Percentiles rank a stretch among this genome's conserved stretches.
Conservation (phyloP, 37 sponge, comb jelly and placozoan species). For the Halisarca cf. caerulea region DNA sequence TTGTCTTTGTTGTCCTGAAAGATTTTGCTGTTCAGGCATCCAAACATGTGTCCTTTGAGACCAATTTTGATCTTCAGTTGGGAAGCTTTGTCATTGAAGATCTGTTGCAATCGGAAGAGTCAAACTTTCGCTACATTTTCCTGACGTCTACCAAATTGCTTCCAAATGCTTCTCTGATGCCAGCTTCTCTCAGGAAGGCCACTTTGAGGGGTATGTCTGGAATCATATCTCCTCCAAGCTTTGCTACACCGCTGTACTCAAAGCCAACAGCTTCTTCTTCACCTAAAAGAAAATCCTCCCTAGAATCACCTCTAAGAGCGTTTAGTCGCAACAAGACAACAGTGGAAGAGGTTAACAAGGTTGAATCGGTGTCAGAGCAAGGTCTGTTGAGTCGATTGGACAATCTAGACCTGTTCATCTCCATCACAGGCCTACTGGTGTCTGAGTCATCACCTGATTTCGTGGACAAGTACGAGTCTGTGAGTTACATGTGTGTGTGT, state of each 20-base stretch:
- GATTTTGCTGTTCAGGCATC: conserved; percentile 52
- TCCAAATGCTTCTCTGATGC: conserved; percentile 39
- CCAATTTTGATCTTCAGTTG: conserved; percentile 64
- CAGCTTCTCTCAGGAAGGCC: neutral
- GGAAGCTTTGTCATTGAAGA: conserved; percentile 84
- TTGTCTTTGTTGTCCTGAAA: conserved; percentile 71
- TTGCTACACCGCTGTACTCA: neutral
- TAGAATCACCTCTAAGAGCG: conserved; percentile 65
- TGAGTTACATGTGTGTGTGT: conserved; percentile 52
- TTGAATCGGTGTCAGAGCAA: neutral
- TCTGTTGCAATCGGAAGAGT: conserved; percentile 71
- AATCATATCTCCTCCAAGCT: neutral
- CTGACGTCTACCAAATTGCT: conserved; percentile 72
- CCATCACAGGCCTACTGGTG: conserved; percentile 53
- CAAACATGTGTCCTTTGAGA: conserved; percentile 23
- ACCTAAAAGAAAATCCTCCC: neutral
- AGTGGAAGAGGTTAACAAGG: neutral
- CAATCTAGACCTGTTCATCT: conserved; percentile 51
- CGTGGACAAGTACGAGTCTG: conserved; percentile 50
- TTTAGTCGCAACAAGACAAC: conserved; percentile 39
- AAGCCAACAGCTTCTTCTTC: conserved; percentile 43
- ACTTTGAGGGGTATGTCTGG: neutral
- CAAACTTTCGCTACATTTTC: conserved; percentile 72
- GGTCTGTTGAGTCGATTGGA: neutral
- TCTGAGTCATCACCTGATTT: conserved; percentile 52